Percentiles rank a stretch among this genome's conserved stretches.
Conservation (phyloP, 2,888 invertebrate genomes). For the Xanthostigma xanthostigma region DNA sequence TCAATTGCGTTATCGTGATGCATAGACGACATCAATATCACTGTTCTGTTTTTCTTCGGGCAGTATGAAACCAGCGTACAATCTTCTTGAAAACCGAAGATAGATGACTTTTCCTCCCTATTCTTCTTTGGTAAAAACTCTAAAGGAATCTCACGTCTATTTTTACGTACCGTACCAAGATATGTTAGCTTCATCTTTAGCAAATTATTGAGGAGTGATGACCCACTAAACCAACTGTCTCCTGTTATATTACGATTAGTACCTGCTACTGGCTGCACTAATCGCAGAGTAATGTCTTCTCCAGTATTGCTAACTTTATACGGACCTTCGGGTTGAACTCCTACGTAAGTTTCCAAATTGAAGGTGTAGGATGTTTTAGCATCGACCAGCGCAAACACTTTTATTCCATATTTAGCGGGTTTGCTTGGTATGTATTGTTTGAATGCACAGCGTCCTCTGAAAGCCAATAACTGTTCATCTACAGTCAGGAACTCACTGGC, state of each 20-base stretch:
- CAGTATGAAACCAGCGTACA: slow-evolving; percentile 9
- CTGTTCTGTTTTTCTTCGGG: slow-evolving; percentile 9
- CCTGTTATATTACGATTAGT: no score
- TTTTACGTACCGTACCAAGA: slow-evolving; percentile 3
- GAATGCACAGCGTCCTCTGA: slow-evolving; percentile 16
- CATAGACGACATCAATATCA: slow-evolving; percentile 10
- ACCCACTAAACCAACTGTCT: slow-evolving; percentile 8
- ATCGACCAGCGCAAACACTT: slow-evolving; percentile 16
- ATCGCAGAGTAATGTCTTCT: slow-evolving; percentile 12
- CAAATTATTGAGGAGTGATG: no score
- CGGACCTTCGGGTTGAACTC: slow-evolving; percentile 16
- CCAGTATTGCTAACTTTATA: slow-evolving; percentile 10
- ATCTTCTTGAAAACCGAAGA: slow-evolving; percentile 9
- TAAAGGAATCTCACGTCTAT: slow-evolving; percentile 2
- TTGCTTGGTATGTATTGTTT: slow-evolving; percentile 18
- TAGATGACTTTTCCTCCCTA: slow-evolving; percentile 2
- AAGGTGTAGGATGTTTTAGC: slow-evolving; percentile 14
- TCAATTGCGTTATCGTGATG: slow-evolving; percentile 10
- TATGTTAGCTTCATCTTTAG: not conserved
- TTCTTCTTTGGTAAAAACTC: slow-evolving; percentile 2
- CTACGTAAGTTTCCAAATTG: slow-evolving; percentile 15
- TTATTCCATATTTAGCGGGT: slow-evolving; percentile 16
- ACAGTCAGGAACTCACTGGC: slow-evolving; percentile 14
- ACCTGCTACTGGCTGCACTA: slow-evolving; percentile 10
- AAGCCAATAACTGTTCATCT: slow-evolving; percentile 14